phyloP scores from a whole-genome alignment of 2,113 vertebrate species.

The Arenaria interpres region DNA sequence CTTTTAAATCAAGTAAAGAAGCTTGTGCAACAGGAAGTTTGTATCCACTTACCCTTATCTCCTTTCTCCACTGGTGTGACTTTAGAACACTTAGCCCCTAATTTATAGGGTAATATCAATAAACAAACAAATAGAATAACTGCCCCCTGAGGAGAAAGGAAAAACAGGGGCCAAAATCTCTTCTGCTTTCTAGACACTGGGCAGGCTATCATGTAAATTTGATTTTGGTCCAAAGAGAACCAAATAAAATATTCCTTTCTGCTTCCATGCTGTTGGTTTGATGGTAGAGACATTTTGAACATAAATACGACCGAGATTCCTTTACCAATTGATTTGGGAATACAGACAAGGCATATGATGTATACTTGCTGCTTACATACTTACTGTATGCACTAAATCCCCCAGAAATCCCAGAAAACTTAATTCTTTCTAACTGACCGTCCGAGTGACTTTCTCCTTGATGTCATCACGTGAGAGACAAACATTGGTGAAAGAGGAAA shows the following conservation, averaged over 20 bases:
- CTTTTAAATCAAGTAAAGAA: slow-evolving; percentile 20
- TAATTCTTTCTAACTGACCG: background rate
- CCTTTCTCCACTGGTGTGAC: background rate
- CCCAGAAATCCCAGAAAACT: background rate
- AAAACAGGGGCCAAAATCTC: background rate
- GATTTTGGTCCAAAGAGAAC: background rate
- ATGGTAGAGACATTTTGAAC: background rate
- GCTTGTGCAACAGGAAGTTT: slow-evolving; percentile 28
- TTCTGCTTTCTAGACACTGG: background rate
- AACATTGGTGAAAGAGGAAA: background rate
- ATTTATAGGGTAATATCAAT: background rate
- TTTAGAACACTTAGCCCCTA: slow-evolving; percentile 14
- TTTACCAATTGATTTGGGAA: background rate
- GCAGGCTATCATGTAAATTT: background rate
- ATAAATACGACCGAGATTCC: background rate
- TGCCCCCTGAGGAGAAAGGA: background rate
- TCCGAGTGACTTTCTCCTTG: background rate
- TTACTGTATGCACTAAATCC: background rate
- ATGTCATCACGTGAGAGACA: background rate
- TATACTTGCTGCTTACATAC: background rate
- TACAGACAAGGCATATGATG: background rate
- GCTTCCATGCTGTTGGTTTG: background rate
- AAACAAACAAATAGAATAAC: background rate
- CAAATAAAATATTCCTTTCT: background rate
- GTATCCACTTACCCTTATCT: slow-evolving; percentile 40